Percentiles rank a stretch among this genome's conserved stretches.
Evolutionary conservation across 2,113 vertebrate species (phyloP).

Genomic region (Nibea albiflora): DNA sequence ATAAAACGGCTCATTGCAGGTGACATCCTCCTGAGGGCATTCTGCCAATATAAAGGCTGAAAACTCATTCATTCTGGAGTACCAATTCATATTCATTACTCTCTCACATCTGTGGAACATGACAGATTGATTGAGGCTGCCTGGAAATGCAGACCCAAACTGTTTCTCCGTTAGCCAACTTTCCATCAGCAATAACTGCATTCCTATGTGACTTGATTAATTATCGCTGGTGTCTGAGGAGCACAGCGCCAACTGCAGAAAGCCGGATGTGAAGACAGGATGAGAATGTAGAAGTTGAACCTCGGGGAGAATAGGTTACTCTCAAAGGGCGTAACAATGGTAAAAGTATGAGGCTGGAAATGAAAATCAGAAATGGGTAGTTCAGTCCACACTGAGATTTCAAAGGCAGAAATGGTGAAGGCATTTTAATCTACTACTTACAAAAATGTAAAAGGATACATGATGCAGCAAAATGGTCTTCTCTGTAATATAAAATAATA

Average conservation of each 20-base stretch:
- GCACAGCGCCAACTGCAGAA: not conserved
- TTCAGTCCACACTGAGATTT: not conserved
- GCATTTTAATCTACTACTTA: not conserved
- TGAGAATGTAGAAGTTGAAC: not conserved
- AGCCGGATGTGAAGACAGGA: not conserved
- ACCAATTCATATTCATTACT: slow-evolving; percentile 73
- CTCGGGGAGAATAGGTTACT: not conserved
- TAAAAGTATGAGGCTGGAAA: not conserved
- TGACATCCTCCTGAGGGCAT: slow-evolving; percentile 67
- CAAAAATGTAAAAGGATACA: too few relatives aligned
- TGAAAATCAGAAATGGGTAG: not conserved
- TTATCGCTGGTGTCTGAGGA: slow-evolving; percentile 32
- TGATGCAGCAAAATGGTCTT: too few relatives aligned
- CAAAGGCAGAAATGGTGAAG: not conserved
- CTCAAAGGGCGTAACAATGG: not conserved
- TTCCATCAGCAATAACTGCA: slow-evolving; percentile 35
- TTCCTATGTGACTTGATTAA: slow-evolving; percentile 46
- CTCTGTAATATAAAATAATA: too few relatives aligned
- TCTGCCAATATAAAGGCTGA: slow-evolving; percentile 64
- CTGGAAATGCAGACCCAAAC: slow-evolving; percentile 47
- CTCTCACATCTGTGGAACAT: slow-evolving; percentile 51
- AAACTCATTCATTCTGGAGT: slow-evolving; percentile 63
- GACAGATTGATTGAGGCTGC: slow-evolving; percentile 67
- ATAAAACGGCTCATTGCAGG: slow-evolving; percentile 74
- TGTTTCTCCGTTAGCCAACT: slow-evolving; percentile 40